Base-by-base conservation (phyloP, 2,797 vertebrate genomes). In the Etheostoma perlongum region DNA sequence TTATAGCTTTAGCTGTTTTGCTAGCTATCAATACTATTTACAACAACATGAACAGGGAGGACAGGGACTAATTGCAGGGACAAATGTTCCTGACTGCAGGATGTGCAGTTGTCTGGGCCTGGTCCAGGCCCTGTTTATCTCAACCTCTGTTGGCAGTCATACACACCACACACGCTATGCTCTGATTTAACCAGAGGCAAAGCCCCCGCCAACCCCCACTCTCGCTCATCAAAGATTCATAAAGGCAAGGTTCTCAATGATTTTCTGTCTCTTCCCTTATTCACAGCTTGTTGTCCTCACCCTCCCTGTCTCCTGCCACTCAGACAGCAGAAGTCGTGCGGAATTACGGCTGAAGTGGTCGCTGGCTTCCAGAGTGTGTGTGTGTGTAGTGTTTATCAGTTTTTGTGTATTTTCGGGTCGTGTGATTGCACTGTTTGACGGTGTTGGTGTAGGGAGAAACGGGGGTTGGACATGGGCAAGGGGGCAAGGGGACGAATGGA, bases 231-330 rank as follows among this genome's bases (percentile, higher is more conserved):
- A 98, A 99, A 97, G 96, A 99, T 98, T 99, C 96, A 99, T 97
- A 96, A 96, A 96, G 96, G 96, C 97, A 95, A 96, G 95, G 95
- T 97, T 97, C 96, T 94, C 96, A 99, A 97, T 97, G 97, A 97
- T 98, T 98, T 98, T 97, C 97, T 99, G 97, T 99, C 97, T 98
- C 96, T 96, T 96, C 95, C 96, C 93, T 96, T 98, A 97, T 97
- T 96, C 97, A 97, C 96, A 96, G 95, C 95, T 95, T 97, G 96
- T 97, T 96, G 97, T 97, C 97, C 95, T 96, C 95, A 95, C 95
- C 95, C 95, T 95, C 84, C 79, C 87, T 76, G 85, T 89, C 86
- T 92, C 95, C 95, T 95, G 87, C 95, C 94, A 96, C 95, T 95
- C 95, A 96, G 96, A 95, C 95, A 96, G 92, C 93, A 94, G 95